Evolutionary conservation across 2,888 invertebrate genomes (phyloP), one percentile per base, ranked within the genome.

Genomic region (Macrosoma leucophasiata): DNA sequence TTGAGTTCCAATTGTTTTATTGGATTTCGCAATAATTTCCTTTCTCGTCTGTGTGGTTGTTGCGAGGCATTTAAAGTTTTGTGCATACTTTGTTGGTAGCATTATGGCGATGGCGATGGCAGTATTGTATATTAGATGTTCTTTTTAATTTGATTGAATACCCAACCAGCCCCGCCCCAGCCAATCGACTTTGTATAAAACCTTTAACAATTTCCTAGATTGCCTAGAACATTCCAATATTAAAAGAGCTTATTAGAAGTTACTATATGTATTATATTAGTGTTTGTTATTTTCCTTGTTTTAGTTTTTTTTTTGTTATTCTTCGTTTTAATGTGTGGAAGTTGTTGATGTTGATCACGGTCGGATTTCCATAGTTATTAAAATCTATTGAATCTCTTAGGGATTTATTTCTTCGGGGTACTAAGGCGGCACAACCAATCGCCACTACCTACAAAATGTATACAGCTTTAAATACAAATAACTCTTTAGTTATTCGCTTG

Each of bases 231-330:
- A 78, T 78, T 78, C 77, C 78, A 75, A 59, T 65, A 48, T 45
- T 50, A 55, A 56, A 62, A 62, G 78, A 78, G 78, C 78, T 78
- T 77, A 75, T 56, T 62, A 62, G 60, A 67, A 62, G 58, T 51
- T 49, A 52, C 21, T 69, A 59, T 67, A 66, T 46, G 62, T 67
- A 64, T 29, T 46, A 23, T 13, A 43, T 51, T 55, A 63, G 29
- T 48, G 44, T 51, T 55, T 46, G 50, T 48, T 51, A 39, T 32
- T 33, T 30, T 39, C 13, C 31, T 39, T 43, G 15, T 11, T 48
- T 35, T 41, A 39, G 52, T 50, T 50, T 43, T 29, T 44, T 42
- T 35, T 45, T 38, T 46, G 30, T 47, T 42, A 37, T 41, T 31
- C 48, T 24, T 38, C 35, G 24, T 42, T 26, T 22, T 13, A 25